Conservation (phyloP, 2,888 invertebrate species). For the Agrochola circellaris region DNA sequence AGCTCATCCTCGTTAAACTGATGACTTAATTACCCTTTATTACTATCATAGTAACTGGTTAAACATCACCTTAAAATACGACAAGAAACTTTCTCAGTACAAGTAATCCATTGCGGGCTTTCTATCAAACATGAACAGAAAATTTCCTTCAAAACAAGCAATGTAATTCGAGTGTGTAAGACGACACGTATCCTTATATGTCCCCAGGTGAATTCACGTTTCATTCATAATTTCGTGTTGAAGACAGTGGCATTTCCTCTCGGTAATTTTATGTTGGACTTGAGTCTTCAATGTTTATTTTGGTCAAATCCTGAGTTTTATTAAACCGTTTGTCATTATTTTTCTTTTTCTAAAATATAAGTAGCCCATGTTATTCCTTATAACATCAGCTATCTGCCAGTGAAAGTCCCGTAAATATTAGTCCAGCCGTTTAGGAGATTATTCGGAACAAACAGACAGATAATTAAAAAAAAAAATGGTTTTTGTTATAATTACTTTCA, state of each 20-base stretch:
- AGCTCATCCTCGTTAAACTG: slow-evolving; percentile 40
- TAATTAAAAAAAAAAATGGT: no score
- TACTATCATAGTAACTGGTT: slow-evolving; percentile 38
- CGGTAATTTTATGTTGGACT: slow-evolving; percentile 12
- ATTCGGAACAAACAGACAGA: no score
- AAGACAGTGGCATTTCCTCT: slow-evolving; percentile 42
- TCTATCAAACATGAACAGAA: background rate
- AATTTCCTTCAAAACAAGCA: slow-evolving; percentile 18
- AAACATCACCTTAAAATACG: slow-evolving; percentile 17
- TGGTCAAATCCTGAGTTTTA: background rate
- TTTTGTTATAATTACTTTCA: no score
- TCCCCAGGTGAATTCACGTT: slow-evolving; percentile 40
- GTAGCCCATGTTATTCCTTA: no score
- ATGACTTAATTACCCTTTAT: slow-evolving; percentile 57
- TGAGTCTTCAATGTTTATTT: slow-evolving; percentile 32
- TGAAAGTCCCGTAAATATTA: no score
- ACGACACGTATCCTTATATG: slow-evolving; percentile 16
- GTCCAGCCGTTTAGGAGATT: no score
- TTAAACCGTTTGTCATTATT: background rate
- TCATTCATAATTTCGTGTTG: slow-evolving; percentile 52
- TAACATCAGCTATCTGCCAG: no score
- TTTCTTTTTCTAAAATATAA: no score
- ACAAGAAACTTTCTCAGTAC: background rate
- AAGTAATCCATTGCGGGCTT: slow-evolving; percentile 20
- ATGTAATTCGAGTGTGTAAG: slow-evolving; percentile 23